Evolutionary conservation across 2,888 invertebrate species (phyloP).

Genomic region (Folsomia candida): DNA sequence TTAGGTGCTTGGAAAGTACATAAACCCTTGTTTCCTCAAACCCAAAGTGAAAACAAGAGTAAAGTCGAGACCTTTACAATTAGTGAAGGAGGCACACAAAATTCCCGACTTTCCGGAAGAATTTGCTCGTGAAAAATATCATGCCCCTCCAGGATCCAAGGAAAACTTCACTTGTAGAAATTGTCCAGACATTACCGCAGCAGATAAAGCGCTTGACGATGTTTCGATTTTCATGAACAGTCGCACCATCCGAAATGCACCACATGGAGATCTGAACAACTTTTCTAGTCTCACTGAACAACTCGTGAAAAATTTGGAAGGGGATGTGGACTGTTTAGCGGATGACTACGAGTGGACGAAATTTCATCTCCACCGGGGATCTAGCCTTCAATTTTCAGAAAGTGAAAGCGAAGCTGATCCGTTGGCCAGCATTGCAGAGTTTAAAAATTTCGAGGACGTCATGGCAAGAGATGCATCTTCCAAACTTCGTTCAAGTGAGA

Average conservation of each 20-base stretch:
- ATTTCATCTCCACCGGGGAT: neutral
- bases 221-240: neutral
- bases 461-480: neutral
- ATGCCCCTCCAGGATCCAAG: neutral
- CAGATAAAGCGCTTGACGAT: neutral
- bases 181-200: neutral
- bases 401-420: neutral
- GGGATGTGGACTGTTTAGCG: neutral
- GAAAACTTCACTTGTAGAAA: neutral
- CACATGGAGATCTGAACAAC: neutral
- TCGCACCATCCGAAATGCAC: neutral
- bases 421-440: neutral
- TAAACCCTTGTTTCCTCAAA: neutral
- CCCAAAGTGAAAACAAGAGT: neutral
- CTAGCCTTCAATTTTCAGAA: neutral
- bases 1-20: neutral
- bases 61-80: neutral
- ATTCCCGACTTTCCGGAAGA: neutral
- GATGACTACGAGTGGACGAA: neutral
- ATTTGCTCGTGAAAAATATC: neutral
- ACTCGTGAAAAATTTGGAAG: neutral
- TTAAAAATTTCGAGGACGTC: neutral
- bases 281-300: neutral
- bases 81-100: too few relatives aligned
- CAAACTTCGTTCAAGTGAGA: neutral